These are phyloP conservation scores for Chlamydotis undulata DNA, from an alignment of 2,113 vertebrate genomes.

Conservation along the genomic window DNA sequence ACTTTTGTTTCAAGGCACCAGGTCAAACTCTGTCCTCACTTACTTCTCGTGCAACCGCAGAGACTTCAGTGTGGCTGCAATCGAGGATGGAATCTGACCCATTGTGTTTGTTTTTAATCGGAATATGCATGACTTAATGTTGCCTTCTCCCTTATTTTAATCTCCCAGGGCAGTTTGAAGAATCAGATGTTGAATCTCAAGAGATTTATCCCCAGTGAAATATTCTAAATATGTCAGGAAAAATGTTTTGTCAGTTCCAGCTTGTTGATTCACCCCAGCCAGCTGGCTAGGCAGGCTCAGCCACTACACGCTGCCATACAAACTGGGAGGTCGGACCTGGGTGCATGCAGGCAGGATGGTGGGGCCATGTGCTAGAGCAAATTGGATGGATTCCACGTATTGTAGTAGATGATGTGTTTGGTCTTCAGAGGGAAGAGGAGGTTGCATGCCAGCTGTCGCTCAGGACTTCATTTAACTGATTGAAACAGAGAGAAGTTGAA, in stretches of 20 bases:
- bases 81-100: conserved; percentile 66
- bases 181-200: conserved; percentile 72
- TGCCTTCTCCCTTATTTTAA: conserved; percentile 59
- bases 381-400: background rate
- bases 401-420: background rate
- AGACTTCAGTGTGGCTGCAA: conserved; percentile 61
- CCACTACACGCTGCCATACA: conserved; percentile 4
- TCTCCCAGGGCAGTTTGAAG: conserved; percentile 67
- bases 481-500: background rate
- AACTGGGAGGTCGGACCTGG: conserved; percentile 27
- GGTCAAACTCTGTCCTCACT: conserved; percentile 58
- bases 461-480: background rate
- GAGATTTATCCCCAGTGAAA: conserved; percentile 66
- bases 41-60: conserved; percentile 45
- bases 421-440: background rate
- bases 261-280: conserved; percentile 54
- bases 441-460: background rate
- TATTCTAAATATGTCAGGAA: conserved; percentile 78
- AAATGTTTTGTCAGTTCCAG: conserved; percentile 66
- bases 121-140: conserved; percentile 75
- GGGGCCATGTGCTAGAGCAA: background rate
- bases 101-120: conserved; percentile 74
- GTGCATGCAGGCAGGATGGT: background rate
- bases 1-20: conserved; percentile 58
- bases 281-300: conserved; percentile 43